These are phyloP conservation scores for Bombyx mandarina DNA, from an alignment of 1,140 invertebrate genomes.

Conservation along the genomic window DNA sequence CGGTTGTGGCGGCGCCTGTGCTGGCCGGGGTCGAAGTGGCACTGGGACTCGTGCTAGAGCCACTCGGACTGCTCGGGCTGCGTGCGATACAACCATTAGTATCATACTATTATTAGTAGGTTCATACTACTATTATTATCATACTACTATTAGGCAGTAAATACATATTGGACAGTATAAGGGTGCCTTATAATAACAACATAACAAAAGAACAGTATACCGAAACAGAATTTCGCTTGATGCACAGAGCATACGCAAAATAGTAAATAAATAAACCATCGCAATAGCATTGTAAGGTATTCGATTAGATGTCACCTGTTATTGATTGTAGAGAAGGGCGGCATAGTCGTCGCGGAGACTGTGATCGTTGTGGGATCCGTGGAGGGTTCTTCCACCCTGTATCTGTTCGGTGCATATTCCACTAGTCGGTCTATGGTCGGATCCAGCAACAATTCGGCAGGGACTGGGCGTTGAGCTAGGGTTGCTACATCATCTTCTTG, in stretches of 20 bases:
- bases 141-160: no score
- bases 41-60: constrained; percentile 20
- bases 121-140: no score
- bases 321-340: constrained; percentile 31
- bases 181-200: neutral
- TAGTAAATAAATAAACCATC: constrained; percentile 15
- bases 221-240: constrained; percentile 16
- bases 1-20: constrained; percentile 26
- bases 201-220: constrained; percentile 12
- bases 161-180: no score
- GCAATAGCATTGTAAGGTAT: constrained; percentile 23
- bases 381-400: constrained; percentile 51
- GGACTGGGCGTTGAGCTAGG: constrained; percentile 79
- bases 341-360: constrained; percentile 45
- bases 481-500: constrained; percentile 83
- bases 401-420: constrained; percentile 81
- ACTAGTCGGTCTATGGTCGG: constrained; percentile 83
- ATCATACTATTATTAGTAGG: constrained; percentile 17
- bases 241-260: no score
- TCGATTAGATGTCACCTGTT: constrained; percentile 55
- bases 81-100: constrained; percentile 52
- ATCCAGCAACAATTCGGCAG: constrained; percentile 80
- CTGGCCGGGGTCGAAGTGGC: constrained; percentile 14
- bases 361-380: constrained; percentile 58
- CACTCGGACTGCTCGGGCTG: constrained; percentile 50